Evolutionary conservation across 2,888 invertebrate genomes (phyloP), one percentile per base, ranked within the genome.

Genomic region (Periphyllus acericola): DNA sequence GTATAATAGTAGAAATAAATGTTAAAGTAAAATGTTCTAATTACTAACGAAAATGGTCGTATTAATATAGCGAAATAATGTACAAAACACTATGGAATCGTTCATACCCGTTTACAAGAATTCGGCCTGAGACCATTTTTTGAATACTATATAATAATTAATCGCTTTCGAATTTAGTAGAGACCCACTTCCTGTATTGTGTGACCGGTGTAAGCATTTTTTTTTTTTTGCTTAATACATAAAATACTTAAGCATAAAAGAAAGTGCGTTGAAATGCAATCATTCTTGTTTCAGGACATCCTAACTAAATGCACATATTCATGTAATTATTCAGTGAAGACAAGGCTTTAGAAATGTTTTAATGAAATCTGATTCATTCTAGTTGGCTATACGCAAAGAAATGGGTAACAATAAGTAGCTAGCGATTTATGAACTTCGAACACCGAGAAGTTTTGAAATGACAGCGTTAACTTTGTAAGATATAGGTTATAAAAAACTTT

Each of bases 401-500:
- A 68, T 68, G 19, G 40, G 21, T 19, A 40, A 68, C 40, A 80
- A 80, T 34, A 34, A 66, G 11, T 46, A 68, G 60, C 60, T 46
- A 11, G 25, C 21, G 55, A 2, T 11, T 46, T 46, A 46, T 68
- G 29, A 21, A 68, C 80, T 81, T 66, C 29, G 72, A 72, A 40
- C 19, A 29, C 29, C 21, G 29, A 36, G 36, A 40, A 66, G 40
- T 81, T n/a, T 46, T 32, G 11, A 66, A 81, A 81, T 81, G 2
- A 25, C 46, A 4, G 46, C 36, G 71, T 81, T 21, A 14, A 82
- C 25, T 82, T 52, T 25, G 52, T 72, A 82, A 71, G 52, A 82
- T 40, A 46, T 46, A 46, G 46, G 46, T 46, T 46, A 46, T 17
- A 32, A 40, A 75, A 40, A 71, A 82, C 82, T 82, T 82, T 82